Evolutionary conservation across 1,140 invertebrate species (phyloP).

Genomic region (Bombus waltoni): DNA sequence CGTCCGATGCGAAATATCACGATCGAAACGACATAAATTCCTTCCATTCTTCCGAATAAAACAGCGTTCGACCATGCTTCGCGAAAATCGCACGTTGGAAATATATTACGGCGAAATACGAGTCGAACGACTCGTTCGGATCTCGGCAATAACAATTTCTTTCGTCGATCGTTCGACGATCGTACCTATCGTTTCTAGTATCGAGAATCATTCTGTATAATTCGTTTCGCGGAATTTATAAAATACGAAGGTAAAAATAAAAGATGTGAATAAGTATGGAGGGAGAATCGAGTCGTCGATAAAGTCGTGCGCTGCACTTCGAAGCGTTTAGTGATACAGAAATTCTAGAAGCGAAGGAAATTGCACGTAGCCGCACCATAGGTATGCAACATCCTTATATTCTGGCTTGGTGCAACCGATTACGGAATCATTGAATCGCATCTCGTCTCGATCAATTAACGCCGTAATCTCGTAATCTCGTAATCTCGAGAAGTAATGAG

Average conservation of each 20-base stretch:
- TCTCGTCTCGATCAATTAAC: constrained; percentile 15
- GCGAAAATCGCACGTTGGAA: neutral
- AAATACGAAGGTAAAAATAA: neutral
- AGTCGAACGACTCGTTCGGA: neutral
- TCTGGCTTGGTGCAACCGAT: neutral
- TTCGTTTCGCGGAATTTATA: neutral
- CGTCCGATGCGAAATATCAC: neutral
- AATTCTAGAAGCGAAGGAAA: neutral
- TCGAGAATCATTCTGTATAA: constrained; percentile 38
- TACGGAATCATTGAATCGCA: constrained; percentile 1
- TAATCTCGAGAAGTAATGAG: neutral
- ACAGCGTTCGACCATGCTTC: neutral
- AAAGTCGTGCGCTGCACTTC: neutral
- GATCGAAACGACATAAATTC: neutral
- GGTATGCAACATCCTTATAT: neutral
- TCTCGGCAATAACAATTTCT: neutral
- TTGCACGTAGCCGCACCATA: neutral
- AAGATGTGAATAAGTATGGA: neutral
- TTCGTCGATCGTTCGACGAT: neutral
- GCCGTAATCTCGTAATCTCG: constrained; percentile 2
- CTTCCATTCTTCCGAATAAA: no score
- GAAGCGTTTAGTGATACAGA: neutral
- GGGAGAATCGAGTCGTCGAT: neutral
- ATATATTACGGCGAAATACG: neutral
- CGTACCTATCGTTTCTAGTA: neutral